Percentiles rank a stretch among this genome's conserved stretches.
Evolutionary conservation across 2,888 invertebrate genomes (phyloP).

Genomic region (Drosophila histrio): DNA sequence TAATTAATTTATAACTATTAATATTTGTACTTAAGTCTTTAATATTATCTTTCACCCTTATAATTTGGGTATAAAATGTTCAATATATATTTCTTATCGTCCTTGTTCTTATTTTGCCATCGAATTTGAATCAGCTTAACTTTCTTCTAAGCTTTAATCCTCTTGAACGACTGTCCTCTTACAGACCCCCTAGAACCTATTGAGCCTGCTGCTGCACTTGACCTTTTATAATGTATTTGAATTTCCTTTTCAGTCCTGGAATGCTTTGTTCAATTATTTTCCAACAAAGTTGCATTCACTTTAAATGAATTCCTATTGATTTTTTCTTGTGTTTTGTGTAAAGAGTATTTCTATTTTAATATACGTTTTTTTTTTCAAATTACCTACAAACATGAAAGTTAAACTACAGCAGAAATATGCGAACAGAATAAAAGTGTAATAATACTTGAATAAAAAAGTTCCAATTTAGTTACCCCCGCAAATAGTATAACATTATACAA

Average conservation of each 20-base stretch:
- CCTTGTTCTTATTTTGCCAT: neutral
- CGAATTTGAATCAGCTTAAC: neutral
- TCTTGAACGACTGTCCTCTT: neutral
- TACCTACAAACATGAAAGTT: neutral
- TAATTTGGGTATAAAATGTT: too few relatives aligned
- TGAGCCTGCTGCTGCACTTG: neutral
- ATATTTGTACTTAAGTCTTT: too few relatives aligned
- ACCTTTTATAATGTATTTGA: neutral
- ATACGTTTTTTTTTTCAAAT: neutral
- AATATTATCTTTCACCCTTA: too few relatives aligned
- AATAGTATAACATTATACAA: constrained; percentile 12
- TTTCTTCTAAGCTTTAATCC: neutral
- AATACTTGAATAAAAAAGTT: neutral
- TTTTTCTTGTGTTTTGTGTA: neutral
- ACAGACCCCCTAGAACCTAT: too few relatives aligned
- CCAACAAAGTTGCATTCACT: neutral
- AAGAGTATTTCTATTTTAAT: neutral
- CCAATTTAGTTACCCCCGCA: neutral
- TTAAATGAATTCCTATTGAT: neutral
- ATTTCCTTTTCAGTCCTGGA: neutral
- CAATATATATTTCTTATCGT: neutral
- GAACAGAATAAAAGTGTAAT: neutral
- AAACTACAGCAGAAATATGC: neutral
- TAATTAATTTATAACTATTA: too few relatives aligned
- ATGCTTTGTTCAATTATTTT: neutral